Percentiles rank a stretch among this genome's conserved stretches.
phyloP scores from a whole-genome alignment of 1,140 invertebrate species.

The Centruroides vittatus region DNA sequence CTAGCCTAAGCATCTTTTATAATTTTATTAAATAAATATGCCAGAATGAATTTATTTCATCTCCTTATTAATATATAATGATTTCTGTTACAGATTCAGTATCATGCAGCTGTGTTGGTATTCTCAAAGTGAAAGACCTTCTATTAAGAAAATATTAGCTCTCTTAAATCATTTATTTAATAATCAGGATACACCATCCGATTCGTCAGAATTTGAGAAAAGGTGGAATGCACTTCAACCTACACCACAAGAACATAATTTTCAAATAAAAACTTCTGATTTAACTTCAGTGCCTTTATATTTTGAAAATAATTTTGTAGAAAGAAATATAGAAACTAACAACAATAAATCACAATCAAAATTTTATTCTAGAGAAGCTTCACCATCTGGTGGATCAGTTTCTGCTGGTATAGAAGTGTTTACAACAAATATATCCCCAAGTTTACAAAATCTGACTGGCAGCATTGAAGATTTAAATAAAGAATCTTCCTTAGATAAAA shows the following conservation, averaged over 20 bases:
- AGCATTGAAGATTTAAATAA: slow-evolving; percentile 34
- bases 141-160: slow-evolving; percentile 31
- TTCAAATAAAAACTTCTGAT: slow-evolving; percentile 4
- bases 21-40: too few species aligned
- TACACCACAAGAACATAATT: slow-evolving; percentile 9
- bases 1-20: too few species aligned
- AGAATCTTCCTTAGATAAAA: background rate
- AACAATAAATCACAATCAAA: background rate
- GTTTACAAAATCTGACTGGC: slow-evolving; percentile 39
- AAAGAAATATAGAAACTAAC: background rate
- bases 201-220: slow-evolving; percentile 16
- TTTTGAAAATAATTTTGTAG: slow-evolving; percentile 11
- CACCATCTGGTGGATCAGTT: slow-evolving; percentile 3
- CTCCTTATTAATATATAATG: too few species aligned
- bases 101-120: slow-evolving; percentile 52
- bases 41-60: too few species aligned
- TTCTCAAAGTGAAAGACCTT: slow-evolving; percentile 28
- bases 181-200: slow-evolving; percentile 2
- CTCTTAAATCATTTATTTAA: slow-evolving; percentile 36
- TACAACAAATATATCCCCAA: slow-evolving; percentile 42
- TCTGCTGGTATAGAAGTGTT: slow-evolving; percentile 25
- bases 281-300: slow-evolving; percentile 7
- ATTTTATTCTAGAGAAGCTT: background rate
- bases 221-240: slow-evolving; percentile 19
- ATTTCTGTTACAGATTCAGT: slow-evolving; percentile 37